Evolutionary conservation across 2,113 vertebrate species (phyloP).

Genomic region (Tauraco erythrolophus): DNA sequence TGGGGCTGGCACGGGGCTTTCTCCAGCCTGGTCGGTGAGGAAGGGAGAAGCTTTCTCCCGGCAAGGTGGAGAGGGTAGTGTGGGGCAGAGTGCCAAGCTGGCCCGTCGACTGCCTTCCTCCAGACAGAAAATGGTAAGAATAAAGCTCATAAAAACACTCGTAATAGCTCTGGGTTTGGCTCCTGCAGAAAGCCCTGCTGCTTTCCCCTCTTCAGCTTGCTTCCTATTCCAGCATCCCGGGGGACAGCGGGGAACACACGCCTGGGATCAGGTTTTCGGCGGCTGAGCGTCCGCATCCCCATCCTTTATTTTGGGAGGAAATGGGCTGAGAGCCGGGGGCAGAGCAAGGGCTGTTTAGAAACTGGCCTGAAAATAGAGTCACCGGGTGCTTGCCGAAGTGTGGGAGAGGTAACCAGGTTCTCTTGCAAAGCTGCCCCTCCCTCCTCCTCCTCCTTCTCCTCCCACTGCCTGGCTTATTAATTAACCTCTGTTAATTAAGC

Average conservation of each 20-base stretch:
- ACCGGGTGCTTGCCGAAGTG: fast-evolving
- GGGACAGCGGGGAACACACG: fast-evolving
- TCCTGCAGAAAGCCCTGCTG: neutral
- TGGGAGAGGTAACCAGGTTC: neutral
- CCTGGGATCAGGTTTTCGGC: neutral
- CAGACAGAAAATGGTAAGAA: neutral
- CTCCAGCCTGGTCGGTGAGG: fast-evolving
- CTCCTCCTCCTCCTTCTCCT: neutral
- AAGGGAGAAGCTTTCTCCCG: neutral
- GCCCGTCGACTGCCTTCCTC: neutral
- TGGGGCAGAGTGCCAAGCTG: neutral
- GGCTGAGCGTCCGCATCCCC: fast-evolving
- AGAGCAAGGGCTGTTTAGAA: neutral
- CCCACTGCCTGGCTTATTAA: conserved; percentile 45
- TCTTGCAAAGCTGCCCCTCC: conserved; percentile 24
- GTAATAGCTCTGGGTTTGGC: neutral
- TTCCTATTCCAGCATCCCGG: neutral
- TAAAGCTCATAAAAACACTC: neutral
- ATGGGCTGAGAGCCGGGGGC: neutral
- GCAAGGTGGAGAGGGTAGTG: neutral
- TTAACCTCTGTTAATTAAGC: conserved; percentile 63
- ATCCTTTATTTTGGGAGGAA: neutral
- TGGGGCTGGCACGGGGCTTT: neutral
- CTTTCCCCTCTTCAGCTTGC: neutral
- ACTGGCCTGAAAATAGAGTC: neutral